These are phyloP conservation scores for Fragum whitleyi DNA, from an alignment of 2,888 invertebrate species.

Conservation along the genomic window DNA sequence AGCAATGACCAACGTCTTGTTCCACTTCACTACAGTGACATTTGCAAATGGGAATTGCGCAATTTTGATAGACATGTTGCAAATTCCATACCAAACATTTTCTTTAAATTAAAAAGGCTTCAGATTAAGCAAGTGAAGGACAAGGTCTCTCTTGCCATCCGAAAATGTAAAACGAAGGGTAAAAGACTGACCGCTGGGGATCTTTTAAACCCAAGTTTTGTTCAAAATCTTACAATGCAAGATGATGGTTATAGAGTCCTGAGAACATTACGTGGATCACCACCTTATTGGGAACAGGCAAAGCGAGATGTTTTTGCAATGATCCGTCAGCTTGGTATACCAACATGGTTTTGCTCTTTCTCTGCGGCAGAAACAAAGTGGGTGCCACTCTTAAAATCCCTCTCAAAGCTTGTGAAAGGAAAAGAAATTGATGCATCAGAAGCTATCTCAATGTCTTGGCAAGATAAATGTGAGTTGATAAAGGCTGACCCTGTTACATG, in stretches of 20 bases:
- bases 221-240: constrained; percentile 48
- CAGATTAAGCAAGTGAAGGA: constrained; percentile 49
- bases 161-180: constrained; percentile 42
- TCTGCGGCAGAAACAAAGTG: constrained; percentile 52
- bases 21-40: constrained; percentile 38
- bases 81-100: constrained; percentile 32
- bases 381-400: constrained; percentile 38
- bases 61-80: constrained; percentile 50
- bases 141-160: constrained; percentile 45
- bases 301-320: constrained; percentile 48
- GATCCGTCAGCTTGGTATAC: constrained; percentile 49
- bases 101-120: constrained; percentile 41
- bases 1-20: constrained; percentile 30
- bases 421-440: constrained; percentile 24
- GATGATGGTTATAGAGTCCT: constrained; percentile 60
- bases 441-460: constrained; percentile 45
- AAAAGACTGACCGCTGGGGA: constrained; percentile 37
- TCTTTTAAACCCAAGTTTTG: constrained; percentile 32
- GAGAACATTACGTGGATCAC: constrained; percentile 53
- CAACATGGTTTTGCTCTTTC: constrained; percentile 35
- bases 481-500: constrained; percentile 65
- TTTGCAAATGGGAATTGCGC: constrained; percentile 46
- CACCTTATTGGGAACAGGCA: constrained; percentile 49
- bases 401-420: constrained; percentile 32
- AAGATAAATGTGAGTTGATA: constrained; percentile 56